Conservation (phyloP, 2,113 vertebrate genomes). For the Numida meleagris region DNA sequence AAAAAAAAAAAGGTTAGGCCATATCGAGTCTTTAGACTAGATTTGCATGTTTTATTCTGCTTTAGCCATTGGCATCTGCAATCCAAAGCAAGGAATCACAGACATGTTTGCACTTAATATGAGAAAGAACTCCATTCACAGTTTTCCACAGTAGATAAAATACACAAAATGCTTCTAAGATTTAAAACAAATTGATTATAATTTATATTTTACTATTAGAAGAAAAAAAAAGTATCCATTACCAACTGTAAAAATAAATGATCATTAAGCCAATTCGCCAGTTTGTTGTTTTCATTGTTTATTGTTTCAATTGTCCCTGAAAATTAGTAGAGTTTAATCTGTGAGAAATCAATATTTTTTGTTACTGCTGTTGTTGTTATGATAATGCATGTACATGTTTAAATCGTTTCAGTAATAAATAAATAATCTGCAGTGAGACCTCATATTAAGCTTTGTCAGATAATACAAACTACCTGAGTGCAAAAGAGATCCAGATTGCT, state of each 20-base stretch:
- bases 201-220: conserved; percentile 63
- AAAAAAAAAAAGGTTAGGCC: accelerated
- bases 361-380: not conserved
- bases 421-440: not conserved
- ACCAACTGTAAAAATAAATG: conserved; percentile 75
- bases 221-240: conserved; percentile 38
- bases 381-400: conserved; percentile 44
- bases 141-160: conserved; percentile 30
- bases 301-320: conserved; percentile 61
- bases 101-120: not conserved
- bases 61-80: not conserved
- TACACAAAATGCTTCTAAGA: conserved; percentile 22
- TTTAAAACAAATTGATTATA: conserved; percentile 67
- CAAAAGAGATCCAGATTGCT: not conserved
- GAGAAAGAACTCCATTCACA: not conserved
- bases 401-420: conserved; percentile 31
- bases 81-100: not conserved
- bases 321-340: conserved; percentile 69
- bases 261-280: conserved; percentile 71
- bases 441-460: not conserved
- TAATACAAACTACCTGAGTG: not conserved
- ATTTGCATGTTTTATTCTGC: not conserved
- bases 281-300: conserved; percentile 69
- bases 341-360: conserved; percentile 63
- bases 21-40: not conserved